Evolutionary conservation across 1,140 invertebrate genomes (phyloP).

Genomic region (Bombus pyrosoma): DNA sequence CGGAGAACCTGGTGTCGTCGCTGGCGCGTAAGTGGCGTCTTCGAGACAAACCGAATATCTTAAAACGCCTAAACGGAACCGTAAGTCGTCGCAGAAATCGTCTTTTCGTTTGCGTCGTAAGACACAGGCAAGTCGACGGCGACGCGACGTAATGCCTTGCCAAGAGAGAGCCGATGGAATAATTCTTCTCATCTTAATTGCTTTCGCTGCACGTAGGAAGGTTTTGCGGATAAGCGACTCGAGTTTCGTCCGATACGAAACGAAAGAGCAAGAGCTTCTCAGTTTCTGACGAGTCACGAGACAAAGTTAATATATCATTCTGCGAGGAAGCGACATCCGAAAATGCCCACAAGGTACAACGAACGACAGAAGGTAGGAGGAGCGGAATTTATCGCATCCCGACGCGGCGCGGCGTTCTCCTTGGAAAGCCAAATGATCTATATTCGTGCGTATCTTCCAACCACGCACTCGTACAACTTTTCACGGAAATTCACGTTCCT

Average conservation of each 20-base stretch:
- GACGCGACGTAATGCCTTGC: neutral
- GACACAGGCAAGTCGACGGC: no score
- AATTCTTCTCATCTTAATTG: slow-evolving; percentile 32
- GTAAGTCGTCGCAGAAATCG: neutral
- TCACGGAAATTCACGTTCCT: neutral
- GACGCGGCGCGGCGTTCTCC: slow-evolving; percentile 15
- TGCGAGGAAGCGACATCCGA: neutral
- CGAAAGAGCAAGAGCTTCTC: slow-evolving; percentile 26
- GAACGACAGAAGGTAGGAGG: slow-evolving; percentile 10
- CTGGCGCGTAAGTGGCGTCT: neutral
- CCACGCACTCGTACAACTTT: no score
- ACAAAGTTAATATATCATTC: slow-evolving; percentile 59
- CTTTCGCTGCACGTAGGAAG: neutral
- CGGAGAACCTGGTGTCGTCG: neutral
- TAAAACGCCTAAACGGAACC: neutral
- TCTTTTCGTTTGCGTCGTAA: neutral
- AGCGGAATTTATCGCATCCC: slow-evolving; percentile 52
- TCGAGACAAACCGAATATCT: neutral
- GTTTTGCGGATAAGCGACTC: slow-evolving; percentile 14
- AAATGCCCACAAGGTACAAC: neutral
- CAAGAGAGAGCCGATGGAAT: neutral
- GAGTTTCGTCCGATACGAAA: neutral
- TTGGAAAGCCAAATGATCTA: slow-evolving; percentile 21
- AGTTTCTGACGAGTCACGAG: slow-evolving; percentile 41
- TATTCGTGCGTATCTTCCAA: slow-evolving; percentile 12